Evolutionary conservation across 2,888 invertebrate genomes (phyloP).

Genomic region (Sialis fuliginosa): DNA sequence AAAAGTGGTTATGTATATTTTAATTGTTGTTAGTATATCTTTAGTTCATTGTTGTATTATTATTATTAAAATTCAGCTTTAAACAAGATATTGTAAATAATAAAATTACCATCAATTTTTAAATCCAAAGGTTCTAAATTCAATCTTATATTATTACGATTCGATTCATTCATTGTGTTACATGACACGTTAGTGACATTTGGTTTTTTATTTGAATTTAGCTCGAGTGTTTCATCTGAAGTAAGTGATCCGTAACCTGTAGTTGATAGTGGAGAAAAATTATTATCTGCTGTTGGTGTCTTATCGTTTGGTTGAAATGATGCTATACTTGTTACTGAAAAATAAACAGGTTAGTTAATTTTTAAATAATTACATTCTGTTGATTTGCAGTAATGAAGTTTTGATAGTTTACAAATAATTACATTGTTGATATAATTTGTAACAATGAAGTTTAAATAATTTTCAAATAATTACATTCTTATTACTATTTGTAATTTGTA

Average conservation of each 20-base stretch:
- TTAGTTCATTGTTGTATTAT: neutral
- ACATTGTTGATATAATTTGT: too few relatives aligned
- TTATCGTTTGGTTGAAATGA: slow-evolving; percentile 25
- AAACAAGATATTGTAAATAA: neutral
- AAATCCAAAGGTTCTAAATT: slow-evolving; percentile 25
- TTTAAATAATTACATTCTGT: neutral
- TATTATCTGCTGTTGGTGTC: slow-evolving; percentile 24
- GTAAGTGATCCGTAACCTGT: neutral
- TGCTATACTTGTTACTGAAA: slow-evolving; percentile 26
- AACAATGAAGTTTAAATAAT: neutral
- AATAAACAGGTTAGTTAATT: slow-evolving; percentile 1
- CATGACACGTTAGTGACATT: neutral
- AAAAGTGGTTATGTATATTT: neutral
- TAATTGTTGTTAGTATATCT: neutral
- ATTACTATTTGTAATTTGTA: too few relatives aligned
- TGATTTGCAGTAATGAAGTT: too few relatives aligned
- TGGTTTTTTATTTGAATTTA: neutral
- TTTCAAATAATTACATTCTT: neutral
- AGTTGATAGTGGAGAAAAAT: slow-evolving; percentile 16
- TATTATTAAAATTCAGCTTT: neutral
- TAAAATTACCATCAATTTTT: slow-evolving; percentile 10
- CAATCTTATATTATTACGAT: slow-evolving; percentile 17
- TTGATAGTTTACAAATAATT: too few relatives aligned
- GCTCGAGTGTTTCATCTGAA: neutral
- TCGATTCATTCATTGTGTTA: slow-evolving; percentile 1